Conservation (phyloP, 2,797 vertebrate genomes). For the Macropodus opercularis region DNA sequence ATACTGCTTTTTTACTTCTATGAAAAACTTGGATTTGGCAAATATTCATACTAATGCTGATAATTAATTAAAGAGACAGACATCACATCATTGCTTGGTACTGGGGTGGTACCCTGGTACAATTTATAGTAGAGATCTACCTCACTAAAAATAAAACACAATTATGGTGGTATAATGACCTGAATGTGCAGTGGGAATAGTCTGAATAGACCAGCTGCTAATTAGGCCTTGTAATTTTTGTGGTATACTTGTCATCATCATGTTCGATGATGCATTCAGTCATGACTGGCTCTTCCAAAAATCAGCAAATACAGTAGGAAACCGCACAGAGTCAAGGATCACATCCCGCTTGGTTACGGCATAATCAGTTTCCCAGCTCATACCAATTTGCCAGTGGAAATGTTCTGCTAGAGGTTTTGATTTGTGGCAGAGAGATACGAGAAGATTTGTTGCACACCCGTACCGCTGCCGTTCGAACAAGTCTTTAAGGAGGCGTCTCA, state of each 20-base stretch:
- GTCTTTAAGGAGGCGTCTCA: conserved; percentile 16
- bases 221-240: conserved; percentile 69
- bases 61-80: too few relatives aligned
- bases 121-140: conserved; percentile 66
- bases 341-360: conserved; percentile 55
- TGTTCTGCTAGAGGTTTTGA: conserved; percentile 30
- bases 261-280: conserved; percentile 11
- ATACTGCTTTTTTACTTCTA: too few relatives aligned
- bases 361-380: conserved; percentile 53
- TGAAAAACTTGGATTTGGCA: too few relatives aligned
- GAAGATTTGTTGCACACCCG: conserved; percentile 5
- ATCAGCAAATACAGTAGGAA: not conserved
- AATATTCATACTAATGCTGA: too few relatives aligned
- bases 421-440: conserved; percentile 11
- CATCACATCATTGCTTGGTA: too few relatives aligned
- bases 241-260: conserved; percentile 39
- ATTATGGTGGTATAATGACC: conserved; percentile 81
- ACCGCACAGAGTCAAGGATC: conserved; percentile 23
- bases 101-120: conserved; percentile 46
- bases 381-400: conserved; percentile 15
- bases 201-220: conserved; percentile 80
- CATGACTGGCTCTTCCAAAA: not conserved
- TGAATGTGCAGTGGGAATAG: conserved; percentile 73
- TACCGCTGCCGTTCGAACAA: not conserved
- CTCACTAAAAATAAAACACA: conserved; percentile 86